These are phyloP conservation scores for Benitochromis conjunctus DNA, from an alignment of 2,113 vertebrate species.

Conservation along the genomic window DNA sequence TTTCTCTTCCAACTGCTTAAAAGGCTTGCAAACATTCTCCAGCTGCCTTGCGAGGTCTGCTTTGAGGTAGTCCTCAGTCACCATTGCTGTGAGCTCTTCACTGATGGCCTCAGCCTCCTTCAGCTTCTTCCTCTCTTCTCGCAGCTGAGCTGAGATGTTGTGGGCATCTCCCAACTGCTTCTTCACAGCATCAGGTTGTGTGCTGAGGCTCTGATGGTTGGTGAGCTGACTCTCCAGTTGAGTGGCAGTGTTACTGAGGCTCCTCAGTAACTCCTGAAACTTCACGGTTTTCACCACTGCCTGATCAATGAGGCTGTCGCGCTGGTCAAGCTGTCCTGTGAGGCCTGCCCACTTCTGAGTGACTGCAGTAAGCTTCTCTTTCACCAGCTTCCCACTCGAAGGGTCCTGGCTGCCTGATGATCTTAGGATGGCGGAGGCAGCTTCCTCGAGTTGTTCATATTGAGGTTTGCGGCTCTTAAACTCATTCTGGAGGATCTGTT, in stretches of 20 bases:
- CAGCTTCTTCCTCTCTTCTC: constrained; percentile 82
- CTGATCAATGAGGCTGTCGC: constrained; percentile 84
- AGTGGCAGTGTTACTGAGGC: constrained; percentile 74
- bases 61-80: constrained; percentile 92
- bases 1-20: constrained; percentile 90
- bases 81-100: constrained; percentile 81
- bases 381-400: constrained; percentile 76
- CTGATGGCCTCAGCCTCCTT: constrained; percentile 80
- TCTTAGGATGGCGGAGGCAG: constrained; percentile 79
- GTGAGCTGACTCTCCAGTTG: constrained; percentile 80
- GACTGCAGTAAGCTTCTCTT: constrained; percentile 79
- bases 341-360: constrained; percentile 87
- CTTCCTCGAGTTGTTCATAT: constrained; percentile 83
- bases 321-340: constrained; percentile 82
- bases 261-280: constrained; percentile 84
- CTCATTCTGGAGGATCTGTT: constrained; percentile 94
- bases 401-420: constrained; percentile 77
- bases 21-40: constrained; percentile 84
- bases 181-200: constrained; percentile 84
- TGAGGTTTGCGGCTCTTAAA: constrained; percentile 91
- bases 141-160: constrained; percentile 79
- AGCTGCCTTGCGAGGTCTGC: constrained; percentile 87
- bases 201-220: constrained; percentile 77
- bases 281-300: constrained; percentile 83
- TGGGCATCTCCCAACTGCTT: constrained; percentile 84